Base-by-base conservation (phyloP, 64 coral and sea anemone genomes). In the Porites lutea region DNA sequence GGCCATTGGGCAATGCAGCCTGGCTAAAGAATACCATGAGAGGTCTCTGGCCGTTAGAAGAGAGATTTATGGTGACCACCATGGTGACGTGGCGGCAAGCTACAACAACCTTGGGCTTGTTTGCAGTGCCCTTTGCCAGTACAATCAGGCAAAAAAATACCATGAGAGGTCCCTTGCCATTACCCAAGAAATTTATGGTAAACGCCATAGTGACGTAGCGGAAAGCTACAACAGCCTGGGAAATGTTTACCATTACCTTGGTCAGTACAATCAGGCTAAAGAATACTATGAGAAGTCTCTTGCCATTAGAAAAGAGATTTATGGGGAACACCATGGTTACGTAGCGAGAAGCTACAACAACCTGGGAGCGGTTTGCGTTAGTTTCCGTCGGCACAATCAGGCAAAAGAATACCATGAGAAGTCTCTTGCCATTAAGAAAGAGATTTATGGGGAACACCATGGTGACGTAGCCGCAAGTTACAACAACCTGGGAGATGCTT, bases 121-220 rank as follows among this genome's bases (percentile, higher is more conserved):
- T 87, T 71, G 13, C 16, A 63, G 65, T 22, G 19, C 16, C 20
- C 47, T 21, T 48, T 58, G 13, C 13, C 22, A 87, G 8, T 48
- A 87, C 61, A 49, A 15, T 22, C 45, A 71, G 53, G 83, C 83
- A 2, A 87, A 87, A 89, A 57, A 77, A 15, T 62, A 77, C 16
- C 19, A 16, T 46, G 43, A 65, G 13, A 12, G 19, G 58, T 55
- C 87, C 62, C 72, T 89, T 13, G 3, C 12, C 53, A 89, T 89
- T 49, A 52, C 8, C 8, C 43, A 77, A 77, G n/a, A 44, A 53
- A 44, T 46, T 3, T 54, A 74, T 55, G 68, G 48, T 71, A 50
- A 72, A 11, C 21, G 27, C 20, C 65, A 71, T 15, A n/a, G 4
- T n/a, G 54, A 89, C 8, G 53, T 77, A 65, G 72, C 27, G 10